A percentile compares a stretch with the other conserved stretches of the same genome.
phyloP scores from a whole-genome alignment of 2,888 invertebrate genomes.

The Adelphocoris suturalis region DNA sequence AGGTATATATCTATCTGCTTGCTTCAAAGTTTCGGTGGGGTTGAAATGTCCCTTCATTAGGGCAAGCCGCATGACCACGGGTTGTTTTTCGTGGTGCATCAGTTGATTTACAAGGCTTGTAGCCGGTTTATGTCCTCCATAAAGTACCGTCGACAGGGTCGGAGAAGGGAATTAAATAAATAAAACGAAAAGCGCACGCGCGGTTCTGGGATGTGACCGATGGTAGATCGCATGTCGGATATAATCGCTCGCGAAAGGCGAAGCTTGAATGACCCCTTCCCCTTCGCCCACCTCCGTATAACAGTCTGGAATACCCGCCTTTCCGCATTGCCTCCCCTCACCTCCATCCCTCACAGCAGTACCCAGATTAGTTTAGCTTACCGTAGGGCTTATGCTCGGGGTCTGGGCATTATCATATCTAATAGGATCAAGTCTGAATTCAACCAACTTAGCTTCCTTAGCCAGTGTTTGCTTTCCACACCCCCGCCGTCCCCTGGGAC shows the following conservation, averaged over 20 bases:
- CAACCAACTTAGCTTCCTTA: constrained; percentile 38
- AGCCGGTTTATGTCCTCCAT: background rate
- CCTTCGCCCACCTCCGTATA: background rate
- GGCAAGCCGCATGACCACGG: background rate
- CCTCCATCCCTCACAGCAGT: constrained; percentile 46
- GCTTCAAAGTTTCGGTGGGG: no score
- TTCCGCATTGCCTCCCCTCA: constrained; percentile 68
- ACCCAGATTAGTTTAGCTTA: constrained; percentile 36
- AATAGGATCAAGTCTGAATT: constrained; percentile 55
- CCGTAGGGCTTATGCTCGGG: constrained; percentile 29
- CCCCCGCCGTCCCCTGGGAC: background rate
- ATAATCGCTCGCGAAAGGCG: background rate
- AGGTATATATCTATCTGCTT: no score
- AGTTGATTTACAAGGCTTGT: background rate
- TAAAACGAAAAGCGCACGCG: constrained; percentile 17
- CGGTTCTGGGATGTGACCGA: background rate
- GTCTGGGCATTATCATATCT: constrained; percentile 52
- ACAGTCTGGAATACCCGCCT: constrained; percentile 12
- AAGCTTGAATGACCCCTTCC: constrained; percentile 22
- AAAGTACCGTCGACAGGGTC: constrained; percentile 19
- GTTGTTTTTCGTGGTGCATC: background rate
- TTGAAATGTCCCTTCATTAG: background rate
- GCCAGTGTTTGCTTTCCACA: constrained; percentile 40
- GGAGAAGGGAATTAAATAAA: constrained; percentile 16
- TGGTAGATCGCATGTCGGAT: constrained; percentile 29